Percentiles rank a stretch among this genome's conserved stretches.
Conservation (phyloP, 2,888 invertebrate genomes). For the Monochamus alternatus region DNA sequence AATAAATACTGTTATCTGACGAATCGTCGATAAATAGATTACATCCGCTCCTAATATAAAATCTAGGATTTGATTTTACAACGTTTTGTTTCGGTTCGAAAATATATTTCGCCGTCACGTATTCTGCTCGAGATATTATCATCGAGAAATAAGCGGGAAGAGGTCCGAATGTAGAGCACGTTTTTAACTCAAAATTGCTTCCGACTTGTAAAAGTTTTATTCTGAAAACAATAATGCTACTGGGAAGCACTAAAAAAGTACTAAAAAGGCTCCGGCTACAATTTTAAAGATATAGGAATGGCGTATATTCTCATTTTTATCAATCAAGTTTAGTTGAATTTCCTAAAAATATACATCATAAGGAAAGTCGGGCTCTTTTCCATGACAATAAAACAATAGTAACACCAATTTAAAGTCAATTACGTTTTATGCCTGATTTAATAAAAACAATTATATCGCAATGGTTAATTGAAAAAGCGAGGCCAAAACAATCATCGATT, state of each 20-base stretch:
- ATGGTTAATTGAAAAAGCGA: neutral
- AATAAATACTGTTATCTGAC: neutral
- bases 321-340: too few species aligned
- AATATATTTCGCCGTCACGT: neutral
- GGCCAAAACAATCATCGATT: conserved; percentile 1
- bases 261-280: too few species aligned
- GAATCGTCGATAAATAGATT: neutral
- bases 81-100: neutral
- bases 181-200: conserved; percentile 11
- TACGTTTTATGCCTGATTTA: conserved; percentile 1
- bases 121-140: neutral
- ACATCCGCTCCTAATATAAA: neutral
- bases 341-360: too few species aligned
- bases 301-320: too few species aligned
- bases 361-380: neutral
- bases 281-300: too few species aligned
- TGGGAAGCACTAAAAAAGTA: too few species aligned
- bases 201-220: neutral
- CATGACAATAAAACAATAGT: conserved; percentile 7
- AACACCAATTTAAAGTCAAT: conserved; percentile 5
- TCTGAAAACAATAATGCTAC: neutral
- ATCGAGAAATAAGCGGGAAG: neutral
- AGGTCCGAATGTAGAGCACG: neutral
- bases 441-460: conserved; percentile 14
- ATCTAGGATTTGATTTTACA: conserved; percentile 1